phyloP scores from a whole-genome alignment of 2,888 invertebrate species.

The Cheiracanthium punctorium region DNA sequence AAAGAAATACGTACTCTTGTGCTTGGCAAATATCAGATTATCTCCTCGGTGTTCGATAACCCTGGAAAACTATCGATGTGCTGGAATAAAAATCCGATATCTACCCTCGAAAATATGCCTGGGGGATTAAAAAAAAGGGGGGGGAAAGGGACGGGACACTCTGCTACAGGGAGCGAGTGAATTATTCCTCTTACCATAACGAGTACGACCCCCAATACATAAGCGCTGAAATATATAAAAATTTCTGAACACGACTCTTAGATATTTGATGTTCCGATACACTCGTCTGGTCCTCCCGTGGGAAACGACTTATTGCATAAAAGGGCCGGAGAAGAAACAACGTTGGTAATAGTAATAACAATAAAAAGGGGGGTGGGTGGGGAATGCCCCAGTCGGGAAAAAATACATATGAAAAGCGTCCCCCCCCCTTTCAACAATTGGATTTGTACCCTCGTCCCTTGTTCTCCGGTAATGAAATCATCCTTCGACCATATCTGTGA shows the following conservation, averaged over 20 bases:
- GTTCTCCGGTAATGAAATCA: constrained; percentile 64
- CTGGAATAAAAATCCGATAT: not conserved
- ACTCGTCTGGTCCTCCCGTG: constrained; percentile 29
- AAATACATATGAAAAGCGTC: constrained; percentile 67
- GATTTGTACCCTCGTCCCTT: constrained; percentile 59
- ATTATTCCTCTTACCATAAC: constrained; percentile 3
- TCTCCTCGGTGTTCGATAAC: too few species aligned
- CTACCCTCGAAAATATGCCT: not conserved
- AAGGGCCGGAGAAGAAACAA: constrained; percentile 48
- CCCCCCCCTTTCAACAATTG: constrained; percentile 51
- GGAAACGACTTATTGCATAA: constrained; percentile 64
- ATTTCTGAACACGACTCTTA: constrained; percentile 67
- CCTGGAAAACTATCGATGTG: not conserved
- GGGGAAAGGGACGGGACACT: too few species aligned
- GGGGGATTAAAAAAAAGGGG: not conserved
- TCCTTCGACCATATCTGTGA: constrained; percentile 33
- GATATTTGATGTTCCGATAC: constrained; percentile 62
- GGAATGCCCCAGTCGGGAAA: constrained; percentile 37
- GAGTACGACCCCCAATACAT: not conserved
- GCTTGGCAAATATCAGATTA: too few species aligned
- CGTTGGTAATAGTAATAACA: constrained; percentile 68
- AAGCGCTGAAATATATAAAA: constrained; percentile 49
- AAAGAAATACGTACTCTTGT: too few species aligned
- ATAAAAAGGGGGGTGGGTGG: constrained; percentile 55
- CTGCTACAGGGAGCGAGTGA: not conserved